These are phyloP conservation scores for Dasyurus viverrinus DNA, from an alignment of 2,113 vertebrate genomes.

Conservation along the genomic window DNA sequence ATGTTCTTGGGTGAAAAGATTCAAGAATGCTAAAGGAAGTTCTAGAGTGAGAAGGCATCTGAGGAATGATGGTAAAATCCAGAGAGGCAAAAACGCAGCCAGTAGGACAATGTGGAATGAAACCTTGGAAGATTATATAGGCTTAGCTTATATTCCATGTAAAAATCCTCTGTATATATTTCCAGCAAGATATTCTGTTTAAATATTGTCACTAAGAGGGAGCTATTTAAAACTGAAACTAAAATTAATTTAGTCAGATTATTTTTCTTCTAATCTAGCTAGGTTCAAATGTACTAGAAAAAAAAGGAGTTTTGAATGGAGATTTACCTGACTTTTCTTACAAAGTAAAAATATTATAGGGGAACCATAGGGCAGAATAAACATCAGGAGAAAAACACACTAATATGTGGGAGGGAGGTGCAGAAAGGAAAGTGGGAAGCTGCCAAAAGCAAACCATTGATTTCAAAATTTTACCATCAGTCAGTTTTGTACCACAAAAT, in stretches of 20 bases:
- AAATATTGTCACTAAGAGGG: background rate
- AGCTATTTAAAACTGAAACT: background rate
- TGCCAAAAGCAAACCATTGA: background rate
- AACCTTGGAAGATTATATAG: background rate
- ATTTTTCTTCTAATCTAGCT: background rate
- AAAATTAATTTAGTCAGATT: background rate
- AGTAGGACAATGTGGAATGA: background rate
- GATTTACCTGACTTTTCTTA: conserved; percentile 3
- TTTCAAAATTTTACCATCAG: conserved; percentile 27
- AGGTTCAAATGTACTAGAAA: background rate
- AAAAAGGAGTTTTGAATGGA: background rate
- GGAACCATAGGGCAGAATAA: background rate
- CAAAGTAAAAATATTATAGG: background rate
- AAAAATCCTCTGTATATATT: background rate
- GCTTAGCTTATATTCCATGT: background rate
- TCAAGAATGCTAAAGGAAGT: background rate
- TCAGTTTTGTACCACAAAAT: background rate
- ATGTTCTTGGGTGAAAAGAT: background rate
- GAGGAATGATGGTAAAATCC: background rate
- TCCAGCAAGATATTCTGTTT: background rate
- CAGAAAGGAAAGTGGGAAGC: conserved; percentile 18
- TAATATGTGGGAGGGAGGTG: background rate
- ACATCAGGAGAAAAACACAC: background rate
- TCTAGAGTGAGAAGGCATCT: background rate
- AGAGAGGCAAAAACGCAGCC: background rate